A percentile compares a stretch with the other conserved stretches of the same genome.
Evolutionary conservation across 2,888 invertebrate species (phyloP).

Genomic region (Schizaphis graminum): DNA sequence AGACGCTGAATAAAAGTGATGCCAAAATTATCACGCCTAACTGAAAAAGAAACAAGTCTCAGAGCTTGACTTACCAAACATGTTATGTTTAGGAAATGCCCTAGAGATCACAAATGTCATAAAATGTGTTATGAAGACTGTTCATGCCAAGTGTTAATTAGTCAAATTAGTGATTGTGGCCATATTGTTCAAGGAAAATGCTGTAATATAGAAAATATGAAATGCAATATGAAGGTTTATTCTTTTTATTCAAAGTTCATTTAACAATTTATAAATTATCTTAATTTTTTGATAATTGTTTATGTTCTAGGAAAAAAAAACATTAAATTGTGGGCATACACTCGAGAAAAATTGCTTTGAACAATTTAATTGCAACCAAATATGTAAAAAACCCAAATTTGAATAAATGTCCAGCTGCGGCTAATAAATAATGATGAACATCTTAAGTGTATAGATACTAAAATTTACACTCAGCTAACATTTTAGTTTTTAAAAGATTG

Average conservation of each 20-base stretch:
- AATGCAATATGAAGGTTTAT: slow-evolving; percentile 34
- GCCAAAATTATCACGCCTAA: too few relatives aligned
- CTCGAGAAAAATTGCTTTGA: slow-evolving; percentile 31
- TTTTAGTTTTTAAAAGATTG: too few relatives aligned
- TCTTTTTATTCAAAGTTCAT: not conserved
- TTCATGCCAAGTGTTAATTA: slow-evolving; percentile 9
- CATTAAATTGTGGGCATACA: slow-evolving; percentile 73
- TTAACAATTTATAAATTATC: not conserved
- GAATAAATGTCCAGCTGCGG: too few relatives aligned
- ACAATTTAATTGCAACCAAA: slow-evolving; percentile 29
- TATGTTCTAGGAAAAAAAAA: slow-evolving; percentile 71
- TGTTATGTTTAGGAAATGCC: slow-evolving; percentile 13
- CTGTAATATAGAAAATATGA: slow-evolving; percentile 14
- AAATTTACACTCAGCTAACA: too few relatives aligned
- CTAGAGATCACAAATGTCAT: slow-evolving; percentile 69
- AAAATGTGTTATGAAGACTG: slow-evolving; percentile 73
- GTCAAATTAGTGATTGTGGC: not conserved
- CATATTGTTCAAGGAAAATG: slow-evolving; percentile 42
- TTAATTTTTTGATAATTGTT: not conserved
- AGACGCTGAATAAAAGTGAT: too few relatives aligned
- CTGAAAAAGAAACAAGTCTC: too few relatives aligned
- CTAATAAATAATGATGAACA: too few relatives aligned
- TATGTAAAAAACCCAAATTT: slow-evolving; percentile 17
- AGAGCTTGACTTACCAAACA: not conserved
- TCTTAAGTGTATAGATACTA: too few relatives aligned